Conservation (phyloP, 2,888 invertebrate species). For the Myopa tessellatipennis region DNA sequence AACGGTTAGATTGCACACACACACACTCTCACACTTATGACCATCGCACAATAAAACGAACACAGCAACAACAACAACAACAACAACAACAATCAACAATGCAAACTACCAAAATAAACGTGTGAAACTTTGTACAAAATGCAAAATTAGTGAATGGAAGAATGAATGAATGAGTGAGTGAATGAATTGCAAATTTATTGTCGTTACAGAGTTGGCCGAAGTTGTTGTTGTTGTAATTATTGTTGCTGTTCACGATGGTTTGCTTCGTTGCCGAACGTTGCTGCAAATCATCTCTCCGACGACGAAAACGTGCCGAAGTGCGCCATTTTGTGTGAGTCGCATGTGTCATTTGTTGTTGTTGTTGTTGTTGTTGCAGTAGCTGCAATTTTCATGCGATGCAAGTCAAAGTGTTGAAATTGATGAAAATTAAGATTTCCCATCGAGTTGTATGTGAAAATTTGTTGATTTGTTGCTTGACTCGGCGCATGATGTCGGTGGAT, state of each 20-base stretch:
- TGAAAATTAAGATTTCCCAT: neutral
- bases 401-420: neutral
- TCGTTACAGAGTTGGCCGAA: neutral
- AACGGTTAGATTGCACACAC: conserved; percentile 33
- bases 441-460: too few relatives aligned
- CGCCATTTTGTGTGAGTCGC: too few relatives aligned
- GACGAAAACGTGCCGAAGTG: too few relatives aligned
- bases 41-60: neutral
- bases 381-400: too few relatives aligned
- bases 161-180: conserved; percentile 11
- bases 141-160: neutral
- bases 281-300: too few relatives aligned
- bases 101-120: too few relatives aligned
- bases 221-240: neutral
- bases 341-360: too few relatives aligned
- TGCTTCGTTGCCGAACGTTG: too few relatives aligned
- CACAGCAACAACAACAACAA: conserved; percentile 43
- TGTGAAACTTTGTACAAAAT: neutral
- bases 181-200: conserved; percentile 35
- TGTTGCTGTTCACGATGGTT: neutral
- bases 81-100: conserved; percentile 23
- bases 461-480: neutral
- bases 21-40: neutral
- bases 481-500: neutral
- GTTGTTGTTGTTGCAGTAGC: neutral